A percentile compares a stretch with the other conserved stretches of the same genome.
These are phyloP conservation scores for Apis laboriosa DNA, from an alignment of 1,140 invertebrate species.

Conservation along the genomic window DNA sequence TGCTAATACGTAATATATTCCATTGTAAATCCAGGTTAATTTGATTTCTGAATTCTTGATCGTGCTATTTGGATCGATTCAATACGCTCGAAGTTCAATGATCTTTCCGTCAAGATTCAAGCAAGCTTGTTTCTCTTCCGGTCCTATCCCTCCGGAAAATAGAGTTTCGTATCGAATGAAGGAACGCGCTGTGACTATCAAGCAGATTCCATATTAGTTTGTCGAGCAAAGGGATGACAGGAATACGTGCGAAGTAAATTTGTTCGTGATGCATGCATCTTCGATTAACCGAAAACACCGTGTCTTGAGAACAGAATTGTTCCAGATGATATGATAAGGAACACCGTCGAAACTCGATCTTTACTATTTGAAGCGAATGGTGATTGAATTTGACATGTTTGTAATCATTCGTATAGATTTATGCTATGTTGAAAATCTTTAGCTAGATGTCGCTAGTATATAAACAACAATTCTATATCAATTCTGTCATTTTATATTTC, in stretches of 20 bases:
- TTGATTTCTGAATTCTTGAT: not conserved
- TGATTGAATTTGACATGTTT: not conserved
- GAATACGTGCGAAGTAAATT: slow-evolving; percentile 58
- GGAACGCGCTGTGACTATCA: slow-evolving; percentile 50
- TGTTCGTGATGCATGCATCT: slow-evolving; percentile 28
- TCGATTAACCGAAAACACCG: slow-evolving; percentile 24
- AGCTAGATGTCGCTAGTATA: no score
- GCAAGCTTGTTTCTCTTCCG: not conserved
- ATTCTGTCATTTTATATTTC: no score
- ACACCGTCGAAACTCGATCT: slow-evolving; percentile 1
- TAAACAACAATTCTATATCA: no score
- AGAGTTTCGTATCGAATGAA: slow-evolving; percentile 42
- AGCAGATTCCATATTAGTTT: slow-evolving; percentile 56
- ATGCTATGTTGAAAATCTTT: no score
- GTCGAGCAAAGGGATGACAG: slow-evolving; percentile 36
- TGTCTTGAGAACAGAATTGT: not conserved
- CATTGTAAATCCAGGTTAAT: not conserved
- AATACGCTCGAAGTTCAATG: not conserved
- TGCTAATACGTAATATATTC: not conserved
- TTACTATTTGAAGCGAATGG: no score
- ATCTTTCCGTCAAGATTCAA: slow-evolving; percentile 14
- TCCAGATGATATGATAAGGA: not conserved
- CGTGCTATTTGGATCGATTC: not conserved
- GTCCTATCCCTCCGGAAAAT: not conserved
- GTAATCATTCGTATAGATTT: no score